Evolutionary conservation across 1,140 invertebrate species (phyloP), one percentile per base, ranked within the genome.

Genomic region (Drosophila novamexicana): DNA sequence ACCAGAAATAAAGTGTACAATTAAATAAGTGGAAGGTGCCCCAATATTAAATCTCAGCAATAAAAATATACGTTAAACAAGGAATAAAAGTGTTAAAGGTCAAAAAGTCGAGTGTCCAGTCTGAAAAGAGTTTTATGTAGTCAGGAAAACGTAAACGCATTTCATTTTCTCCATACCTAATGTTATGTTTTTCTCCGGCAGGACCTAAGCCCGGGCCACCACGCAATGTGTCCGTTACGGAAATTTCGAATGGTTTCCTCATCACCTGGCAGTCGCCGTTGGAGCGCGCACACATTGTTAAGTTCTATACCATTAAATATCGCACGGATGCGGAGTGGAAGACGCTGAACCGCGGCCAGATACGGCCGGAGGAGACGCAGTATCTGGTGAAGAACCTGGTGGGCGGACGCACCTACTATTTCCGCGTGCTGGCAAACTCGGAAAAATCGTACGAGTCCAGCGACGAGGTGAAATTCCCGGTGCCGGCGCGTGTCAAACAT

Each of bases 241-340:
- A 97, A 93, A 95, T 97, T 58, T 95, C 95, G 84, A 97, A 97
- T 92, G 97, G 97, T 54, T 97, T 97, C 92, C 94, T 98, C 39
- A 97, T 98, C 81, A 95, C 96, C 74, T 98, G 97, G 97, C 95
- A 96, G 91, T 94, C 95, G 62, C 97, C 97, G n/a, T 74, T 95
- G 49, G 96, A 97, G 90, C 94, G 95, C 73, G 94, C 95, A 18
- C 94, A 96, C 78, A 94, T 97, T 18, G 95, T 98, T 71, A 96
- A 97, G 91, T 97, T 97, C 93, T 98, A 98, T 93, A 96, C 96
- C 49, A 97, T 98, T 92, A 97, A 98, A 93, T 98, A 97, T 93
- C 95, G 96, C 90, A 97, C 96, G 18, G 97, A 97, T 92, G 96
- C 96, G 65, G 95, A 95, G 76, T 98, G 96, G 97, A 97, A 96